Evolutionary conservation across 1,140 invertebrate species (phyloP), one percentile per base, ranked within the genome.

Genomic region (Cephus cinctus): DNA sequence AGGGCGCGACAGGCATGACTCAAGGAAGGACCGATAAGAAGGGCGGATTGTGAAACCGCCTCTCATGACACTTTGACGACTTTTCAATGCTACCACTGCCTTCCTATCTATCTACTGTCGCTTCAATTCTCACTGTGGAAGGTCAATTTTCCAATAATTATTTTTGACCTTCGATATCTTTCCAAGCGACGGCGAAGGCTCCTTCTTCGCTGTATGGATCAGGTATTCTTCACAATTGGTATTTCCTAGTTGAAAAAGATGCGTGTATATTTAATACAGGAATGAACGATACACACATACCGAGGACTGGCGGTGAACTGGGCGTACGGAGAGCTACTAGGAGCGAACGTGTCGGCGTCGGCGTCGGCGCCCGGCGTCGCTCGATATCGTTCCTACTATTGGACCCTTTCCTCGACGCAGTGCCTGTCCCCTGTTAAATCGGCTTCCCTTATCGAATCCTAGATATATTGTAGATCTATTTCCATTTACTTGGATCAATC

Each of bases 1-100:
- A 69, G 63, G 75, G 69, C 66, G 71, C 73, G 72, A 75, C 74
- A 74, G 75, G 70, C 75, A 77, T 77, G 75, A 74, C 73, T 75
- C 69, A 68, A 63, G 56, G 59, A 67, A 61, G 72, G 73, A 69
- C 67, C 66, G 64, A 71, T 68, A 68, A 67, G 61, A 75, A 71
- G 70, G 72, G 72, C 73, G 73, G 73, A 73, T 60, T 61, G 65
- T 69, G 60, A 73, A 71, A 73, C 72, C 70, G 72, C 74, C 73
- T 71, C 72, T 77, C 74, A 77, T 77, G 74, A 77, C 74, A 75
- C 73, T 59, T 71, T 54, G 65, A 65, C 72, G 63, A 61, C 74
- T 74, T 69, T 61, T 67, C 58, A 57, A 49, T 63, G 56, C 41
- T 54, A 67, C 59, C 61, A 69, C 67, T 65, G 61, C 61, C 59